Evolutionary conservation across 2,797 vertebrate genomes (phyloP).

Genomic region (Sternotherus odoratus): DNA sequence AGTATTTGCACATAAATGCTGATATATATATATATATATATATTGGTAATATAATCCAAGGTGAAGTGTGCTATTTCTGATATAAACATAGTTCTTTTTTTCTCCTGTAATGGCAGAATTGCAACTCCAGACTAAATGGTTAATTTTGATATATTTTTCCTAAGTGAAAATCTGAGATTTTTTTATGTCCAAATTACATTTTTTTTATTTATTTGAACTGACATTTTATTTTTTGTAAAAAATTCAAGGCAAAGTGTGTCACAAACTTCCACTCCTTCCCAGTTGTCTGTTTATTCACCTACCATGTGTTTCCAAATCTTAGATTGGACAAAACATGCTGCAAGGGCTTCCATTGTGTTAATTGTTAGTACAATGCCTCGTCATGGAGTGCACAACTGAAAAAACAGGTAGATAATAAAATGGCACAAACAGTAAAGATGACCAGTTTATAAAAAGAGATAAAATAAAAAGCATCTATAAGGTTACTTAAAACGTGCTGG

Average conservation of each 20-base stretch:
- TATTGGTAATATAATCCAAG: conserved; percentile 71
- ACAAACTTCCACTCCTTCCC: neutral
- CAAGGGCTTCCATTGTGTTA: conserved; percentile 47
- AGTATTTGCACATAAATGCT: conserved; percentile 43
- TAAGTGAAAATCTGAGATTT: conserved; percentile 50
- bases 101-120: conserved; percentile 68
- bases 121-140: conserved; percentile 68
- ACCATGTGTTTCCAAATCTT: conserved; percentile 52
- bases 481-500: neutral
- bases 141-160: neutral
- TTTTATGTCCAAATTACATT: conserved; percentile 21
- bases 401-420: conserved; percentile 29
- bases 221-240: conserved; percentile 57
- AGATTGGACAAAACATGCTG: conserved; percentile 3
- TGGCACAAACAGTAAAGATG: conserved; percentile 37
- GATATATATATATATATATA: conserved; percentile 64
- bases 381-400: conserved; percentile 15
- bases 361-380: neutral
- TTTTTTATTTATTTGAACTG: neutral
- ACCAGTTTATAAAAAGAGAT: neutral
- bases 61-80: conserved; percentile 69
- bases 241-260: neutral
- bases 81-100: conserved; percentile 69
- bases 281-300: conserved; percentile 44
- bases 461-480: conserved; percentile 10